Evolutionary conservation across 2,797 vertebrate genomes (phyloP).

Genomic region (Anableps anableps): DNA sequence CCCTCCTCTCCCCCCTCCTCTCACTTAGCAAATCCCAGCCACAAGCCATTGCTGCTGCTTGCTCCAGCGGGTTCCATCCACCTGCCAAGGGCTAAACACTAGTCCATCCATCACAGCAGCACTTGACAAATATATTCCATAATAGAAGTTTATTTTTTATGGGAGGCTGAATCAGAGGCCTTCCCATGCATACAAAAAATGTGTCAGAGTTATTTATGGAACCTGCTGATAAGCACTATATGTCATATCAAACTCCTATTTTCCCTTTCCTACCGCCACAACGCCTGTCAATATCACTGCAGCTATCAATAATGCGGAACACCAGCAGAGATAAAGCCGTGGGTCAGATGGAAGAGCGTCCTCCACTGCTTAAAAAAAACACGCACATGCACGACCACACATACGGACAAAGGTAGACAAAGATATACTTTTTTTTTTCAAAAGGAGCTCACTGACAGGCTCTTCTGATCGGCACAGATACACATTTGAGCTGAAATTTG

Average conservation of each 20-base stretch:
- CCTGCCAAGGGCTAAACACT: conserved; percentile 98
- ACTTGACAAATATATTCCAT: conserved; percentile 99
- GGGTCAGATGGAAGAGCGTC: conserved; percentile 86
- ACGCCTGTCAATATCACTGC: conserved; percentile 98
- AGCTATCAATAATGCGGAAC: conserved; percentile 99
- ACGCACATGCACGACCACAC: conserved; percentile 34
- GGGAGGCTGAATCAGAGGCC: conserved; percentile 99
- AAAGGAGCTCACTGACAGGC: conserved; percentile 20
- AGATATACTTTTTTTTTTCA: conserved; percentile 33
- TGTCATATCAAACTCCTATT: conserved; percentile 99
- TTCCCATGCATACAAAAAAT: conserved; percentile 99
- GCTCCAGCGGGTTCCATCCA: conserved; percentile 85
- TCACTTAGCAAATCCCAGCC: conserved; percentile 91
- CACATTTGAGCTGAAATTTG: conserved; percentile 5
- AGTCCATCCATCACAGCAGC: conserved; percentile 99
- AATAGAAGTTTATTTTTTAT: conserved; percentile 99
- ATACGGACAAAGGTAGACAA: conserved; percentile 30
- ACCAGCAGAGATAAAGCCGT: conserved; percentile 88
- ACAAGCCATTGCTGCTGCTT: conserved; percentile 90
- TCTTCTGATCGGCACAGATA: conserved; percentile 15
- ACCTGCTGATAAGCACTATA: conserved; percentile 99
- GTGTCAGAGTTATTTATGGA: conserved; percentile 99
- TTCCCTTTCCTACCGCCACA: conserved; percentile 88
- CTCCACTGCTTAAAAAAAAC: conserved; percentile 73
- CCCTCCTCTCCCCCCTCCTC: conserved; percentile 70